These are phyloP conservation scores for Zeugodacus cucurbitae DNA, from an alignment of 1,140 invertebrate genomes.

Conservation along the genomic window DNA sequence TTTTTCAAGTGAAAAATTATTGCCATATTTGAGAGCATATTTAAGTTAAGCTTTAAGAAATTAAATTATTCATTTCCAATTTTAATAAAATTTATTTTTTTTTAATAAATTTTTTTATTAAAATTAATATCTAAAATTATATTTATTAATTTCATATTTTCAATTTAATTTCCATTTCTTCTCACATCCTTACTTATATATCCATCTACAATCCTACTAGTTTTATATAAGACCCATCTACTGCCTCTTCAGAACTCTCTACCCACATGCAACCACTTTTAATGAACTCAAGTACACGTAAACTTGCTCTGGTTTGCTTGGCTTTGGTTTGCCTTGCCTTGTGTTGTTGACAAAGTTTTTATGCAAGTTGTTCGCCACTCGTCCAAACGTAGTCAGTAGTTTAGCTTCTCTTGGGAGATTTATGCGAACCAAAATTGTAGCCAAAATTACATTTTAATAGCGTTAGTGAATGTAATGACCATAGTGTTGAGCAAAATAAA, in stretches of 20 bases:
- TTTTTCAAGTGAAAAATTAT: neutral
- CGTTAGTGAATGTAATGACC: constrained; percentile 49
- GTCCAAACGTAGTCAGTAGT: neutral
- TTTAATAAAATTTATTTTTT: neutral
- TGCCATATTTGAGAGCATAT: neutral
- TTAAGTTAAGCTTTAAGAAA: neutral
- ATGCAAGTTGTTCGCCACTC: constrained; percentile 6
- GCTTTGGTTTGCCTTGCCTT: neutral
- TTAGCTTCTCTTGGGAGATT: constrained; percentile 47
- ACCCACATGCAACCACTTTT: neutral
- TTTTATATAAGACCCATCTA: neutral
- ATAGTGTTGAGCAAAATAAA: neutral
- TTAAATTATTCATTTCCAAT: neutral
- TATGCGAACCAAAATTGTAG: constrained; percentile 64
- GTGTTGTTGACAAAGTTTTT: constrained; percentile 22
- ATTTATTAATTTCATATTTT: neutral
- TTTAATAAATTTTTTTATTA: neutral
- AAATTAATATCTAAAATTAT: neutral
- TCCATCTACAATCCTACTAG: neutral
- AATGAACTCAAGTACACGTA: constrained; percentile 24
- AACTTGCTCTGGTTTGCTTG: neutral
- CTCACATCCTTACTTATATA: neutral
- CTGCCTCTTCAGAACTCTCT: neutral
- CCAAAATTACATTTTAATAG: constrained; percentile 65
- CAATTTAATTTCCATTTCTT: neutral